Evolutionary conservation across 2,797 vertebrate genomes (phyloP).

Genomic region (Chelonia mydas): DNA sequence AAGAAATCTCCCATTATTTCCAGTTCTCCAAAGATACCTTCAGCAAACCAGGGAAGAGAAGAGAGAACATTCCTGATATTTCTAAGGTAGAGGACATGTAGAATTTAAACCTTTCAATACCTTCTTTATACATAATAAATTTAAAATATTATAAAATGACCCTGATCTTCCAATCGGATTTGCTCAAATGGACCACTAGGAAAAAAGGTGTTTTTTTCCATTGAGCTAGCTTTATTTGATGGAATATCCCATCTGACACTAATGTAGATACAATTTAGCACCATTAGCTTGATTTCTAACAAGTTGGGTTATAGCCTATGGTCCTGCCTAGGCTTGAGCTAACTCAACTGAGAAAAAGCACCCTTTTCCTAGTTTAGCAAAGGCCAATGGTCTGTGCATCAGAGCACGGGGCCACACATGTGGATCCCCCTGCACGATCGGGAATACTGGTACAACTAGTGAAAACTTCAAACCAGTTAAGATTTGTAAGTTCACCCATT

Average conservation of each 20-base stretch:
- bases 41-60: neutral
- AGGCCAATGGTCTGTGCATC: neutral
- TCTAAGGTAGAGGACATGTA: fast-evolving
- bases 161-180: neutral
- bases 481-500: fast-evolving
- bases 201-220: neutral
- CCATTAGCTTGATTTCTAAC: neutral
- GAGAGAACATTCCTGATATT: fast-evolving
- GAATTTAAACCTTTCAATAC: neutral
- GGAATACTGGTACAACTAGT: fast-evolving
- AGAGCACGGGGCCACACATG: neutral
- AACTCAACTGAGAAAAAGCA: neutral
- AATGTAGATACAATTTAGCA: neutral
- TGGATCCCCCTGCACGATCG: fast-evolving
- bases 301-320: fast-evolving
- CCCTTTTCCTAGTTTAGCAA: neutral
- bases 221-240: neutral
- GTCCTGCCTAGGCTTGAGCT: fast-evolving
- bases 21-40: neutral
- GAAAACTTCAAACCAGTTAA: neutral
- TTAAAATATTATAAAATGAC: neutral
- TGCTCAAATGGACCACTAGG: neutral
- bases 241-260: fast-evolving
- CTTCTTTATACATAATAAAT: neutral
- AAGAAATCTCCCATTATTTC: neutral